Base-by-base conservation (phyloP, 2,888 invertebrate species). In the Pachydiplax longipennis region DNA sequence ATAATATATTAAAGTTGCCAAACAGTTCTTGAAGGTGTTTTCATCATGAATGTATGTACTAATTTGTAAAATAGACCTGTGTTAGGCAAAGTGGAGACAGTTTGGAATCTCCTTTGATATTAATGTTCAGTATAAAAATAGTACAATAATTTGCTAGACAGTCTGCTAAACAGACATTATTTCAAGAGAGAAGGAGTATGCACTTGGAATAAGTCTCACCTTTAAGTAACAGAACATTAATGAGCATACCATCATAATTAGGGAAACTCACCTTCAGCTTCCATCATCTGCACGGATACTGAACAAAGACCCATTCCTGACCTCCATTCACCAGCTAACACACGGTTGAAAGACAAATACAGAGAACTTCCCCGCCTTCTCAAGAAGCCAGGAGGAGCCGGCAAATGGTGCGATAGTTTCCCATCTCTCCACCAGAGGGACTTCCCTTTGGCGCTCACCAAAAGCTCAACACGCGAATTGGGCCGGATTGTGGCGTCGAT, bases 371-470 rank as follows among this genome's bases (percentile, higher is more conserved):
- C 58, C 0, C 22, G 87, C 13, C 87, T 53, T 13, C 65, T 53
- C 73, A 91, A 37, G 35, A 82, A 82, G 18, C 91, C 91, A 40
- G 91, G 91, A 4, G 91, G 91, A 13, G 91, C 91, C 5, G 91
- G 90, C 82, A 91, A 90, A n/a, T 91, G 91, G 58, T 91, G 91
- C 37, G 91, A 81, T 8, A 91, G 31, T 44, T 91, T 53, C 25
- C 90, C 91, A 65, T 91, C 91, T 15, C 91, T 91, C 91, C 91
- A 91, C 37, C 91, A 91, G 3, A 91, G 81, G 3, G 91, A 48
- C 40, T 58, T 48, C 37, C 53, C 65, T 37, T 40, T 73, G 0
- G 91, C 58, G 53, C 81, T 40, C 3, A 91, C 40, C 2, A 82
- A 6, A 44, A 91, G 81, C 61, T 91, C 90, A 40, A 90, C 90